Conservation (phyloP, 1,140 invertebrate genomes). For the Conopomorpha cramerella region DNA sequence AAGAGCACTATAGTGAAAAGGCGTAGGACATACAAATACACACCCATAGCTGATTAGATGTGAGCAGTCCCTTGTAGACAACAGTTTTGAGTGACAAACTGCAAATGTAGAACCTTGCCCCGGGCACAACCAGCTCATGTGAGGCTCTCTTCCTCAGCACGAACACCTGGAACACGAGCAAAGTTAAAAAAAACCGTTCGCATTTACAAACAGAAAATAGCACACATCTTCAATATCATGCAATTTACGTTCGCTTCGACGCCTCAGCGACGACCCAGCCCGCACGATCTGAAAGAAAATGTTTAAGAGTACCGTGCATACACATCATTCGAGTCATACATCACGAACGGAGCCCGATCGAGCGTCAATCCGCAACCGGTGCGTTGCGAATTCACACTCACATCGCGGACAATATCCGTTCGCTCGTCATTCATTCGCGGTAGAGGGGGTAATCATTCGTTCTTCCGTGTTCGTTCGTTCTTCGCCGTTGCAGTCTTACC, state of each 20-base stretch:
- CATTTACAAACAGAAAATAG: neutral
- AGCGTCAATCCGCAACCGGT: slow-evolving; percentile 38
- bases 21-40: slow-evolving; percentile 11
- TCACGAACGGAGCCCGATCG: slow-evolving; percentile 3
- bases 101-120: slow-evolving; percentile 94
- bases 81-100: slow-evolving; percentile 88
- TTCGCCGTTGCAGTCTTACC: slow-evolving; percentile 38
- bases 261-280: slow-evolving; percentile 17
- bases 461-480: slow-evolving; percentile 1
- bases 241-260: slow-evolving; percentile 38
- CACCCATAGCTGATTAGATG: slow-evolving; percentile 92
- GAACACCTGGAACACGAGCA: slow-evolving; percentile 72
- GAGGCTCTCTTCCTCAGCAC: slow-evolving; percentile 91
- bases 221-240: slow-evolving; percentile 5
- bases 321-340: slow-evolving; percentile 9
- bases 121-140: slow-evolving; percentile 81
- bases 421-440: too few species aligned
- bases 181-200: slow-evolving; percentile 1
- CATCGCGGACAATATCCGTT: too few species aligned
- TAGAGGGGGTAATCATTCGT: neutral
- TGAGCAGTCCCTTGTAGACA: slow-evolving; percentile 98
- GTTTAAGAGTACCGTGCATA: slow-evolving; percentile 34
- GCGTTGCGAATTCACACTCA: slow-evolving; percentile 48
- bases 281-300: slow-evolving; percentile 47
- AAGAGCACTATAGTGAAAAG: neutral